Base-by-base conservation (phyloP, 2,888 invertebrate genomes). In the Stenodema calcarata region DNA sequence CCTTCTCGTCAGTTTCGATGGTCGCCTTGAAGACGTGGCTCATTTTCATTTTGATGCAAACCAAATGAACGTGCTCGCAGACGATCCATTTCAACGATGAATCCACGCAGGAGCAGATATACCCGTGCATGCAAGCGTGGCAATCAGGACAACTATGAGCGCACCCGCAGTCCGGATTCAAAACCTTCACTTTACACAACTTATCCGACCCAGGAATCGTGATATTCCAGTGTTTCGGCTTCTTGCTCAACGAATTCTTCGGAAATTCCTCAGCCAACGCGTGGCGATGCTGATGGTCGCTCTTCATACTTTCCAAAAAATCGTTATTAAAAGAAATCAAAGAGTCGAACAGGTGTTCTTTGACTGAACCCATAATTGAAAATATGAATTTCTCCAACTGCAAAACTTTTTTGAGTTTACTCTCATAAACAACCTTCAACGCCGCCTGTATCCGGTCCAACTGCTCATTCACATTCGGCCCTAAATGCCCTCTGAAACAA, bases 61-160 rank as follows among this genome's bases (percentile, higher is more conserved):
- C 85, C 41, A 79, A 23, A 35, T 87, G 87, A 44, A 87, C 79
- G 50, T 87, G 87, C 16, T 85, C 73, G 47, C 87, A 87, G 16
- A 85, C 76, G 42, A 85, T 75, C 87, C 83, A 84, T 42, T 85
- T 85, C 50, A 87, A 23, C 18, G 84, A 87, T 12, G 85, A 87
- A 12, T 87, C 87, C 23, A 79, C 85, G 80, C 87, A 87, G 1
- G 87, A 85, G 50, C 87, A 87, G 11, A 87, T 54, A 79, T 47
- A 87, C 12, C 50, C 80, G 41, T 87, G 87, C 27, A 78, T 69
- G 73, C 87, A 87, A 42, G 69, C 79, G 30, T 78, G 62, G 41
- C 87, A 87, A 12, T 79, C 47, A 16, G 76, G 47, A 27, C 87
- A 87, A 7, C 84, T 50, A 28, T 78, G 76, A 27, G 47, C 75